Base-by-base conservation (phyloP, 2,113 vertebrate species). In the Sardina pilchardus region DNA sequence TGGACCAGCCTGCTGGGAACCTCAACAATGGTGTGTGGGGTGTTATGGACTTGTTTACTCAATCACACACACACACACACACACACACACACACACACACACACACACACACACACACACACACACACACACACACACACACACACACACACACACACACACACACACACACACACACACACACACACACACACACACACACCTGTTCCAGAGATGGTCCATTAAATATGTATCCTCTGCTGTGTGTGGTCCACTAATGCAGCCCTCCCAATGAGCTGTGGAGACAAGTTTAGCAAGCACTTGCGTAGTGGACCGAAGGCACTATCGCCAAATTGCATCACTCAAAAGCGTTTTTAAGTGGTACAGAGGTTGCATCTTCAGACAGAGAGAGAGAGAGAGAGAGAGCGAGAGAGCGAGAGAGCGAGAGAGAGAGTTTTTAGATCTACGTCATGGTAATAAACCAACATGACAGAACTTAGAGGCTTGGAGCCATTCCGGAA, bases 141-240 rank as follows among this genome's bases (percentile, higher is more conserved):
- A 19, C 24, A 63, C n/a, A 12, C 63, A 67, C n/a, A 67, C 24
- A 19, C 24, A 63, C n/a, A 12, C 63, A 67, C n/a, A 67, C 24
- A 19, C 24, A 63, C n/a, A 12, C 63, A 67, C n/a, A 67, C 24
- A 19, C 24, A 63, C n/a, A 12, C 63, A 67, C n/a, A 67, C 24
- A 19, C 24, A 63, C n/a, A 12, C 63, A 67, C n/a, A 67, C 24
- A 19, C 7, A 9, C 3, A 7, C 26, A 9, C 47, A 84, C 82
- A 81, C 78, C 71, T 67, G 47, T 56, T 47, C 45, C 50, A 81
- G 81, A 85, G 85, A 85, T 83, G 53, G 75, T 14, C 83, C 42
- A 87, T 87, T 34, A 84, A 83, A 82, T 83, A 48, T 86, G 85
- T 56, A 85, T 84, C 81, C 82, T 50, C 36, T 48, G 50, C 48